Conservation (phyloP, 2,797 vertebrate genomes). For the Gephyroberyx darwinii region DNA sequence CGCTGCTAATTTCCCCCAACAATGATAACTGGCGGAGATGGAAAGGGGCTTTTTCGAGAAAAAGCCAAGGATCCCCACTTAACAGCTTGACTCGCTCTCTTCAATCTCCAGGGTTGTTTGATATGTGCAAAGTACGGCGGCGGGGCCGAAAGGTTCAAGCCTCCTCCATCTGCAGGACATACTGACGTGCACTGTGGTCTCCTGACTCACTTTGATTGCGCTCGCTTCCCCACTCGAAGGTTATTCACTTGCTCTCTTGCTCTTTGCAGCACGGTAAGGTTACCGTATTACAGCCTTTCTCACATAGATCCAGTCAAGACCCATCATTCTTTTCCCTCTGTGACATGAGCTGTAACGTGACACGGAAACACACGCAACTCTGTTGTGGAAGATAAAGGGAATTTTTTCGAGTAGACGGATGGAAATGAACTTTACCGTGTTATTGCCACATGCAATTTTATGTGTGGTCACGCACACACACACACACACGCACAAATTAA, state of each 20-base stretch:
- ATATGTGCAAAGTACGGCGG: constrained; percentile 46
- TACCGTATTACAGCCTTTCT: constrained; percentile 50
- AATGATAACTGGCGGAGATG: constrained; percentile 61
- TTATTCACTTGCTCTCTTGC: constrained; percentile 31
- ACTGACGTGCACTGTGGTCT: constrained; percentile 67
- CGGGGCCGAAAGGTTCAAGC: constrained; percentile 29
- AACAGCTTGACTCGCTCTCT: constrained; percentile 31
- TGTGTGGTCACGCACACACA: constrained; percentile 43
- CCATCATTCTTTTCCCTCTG: constrained; percentile 32
- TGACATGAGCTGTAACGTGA: constrained; percentile 55
- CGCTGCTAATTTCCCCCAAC: constrained; percentile 59
- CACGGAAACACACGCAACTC: constrained; percentile 29
- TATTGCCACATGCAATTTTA: constrained; percentile 65
- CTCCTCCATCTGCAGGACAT: constrained; percentile 69
- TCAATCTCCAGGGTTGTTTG: constrained; percentile 40
- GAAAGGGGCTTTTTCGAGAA: constrained; percentile 33
- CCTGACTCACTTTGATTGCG: constrained; percentile 36
- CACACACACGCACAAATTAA: constrained; percentile 32
- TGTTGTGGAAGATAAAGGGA: constrained; percentile 43
- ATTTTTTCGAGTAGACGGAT: constrained; percentile 45
- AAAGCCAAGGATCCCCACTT: constrained; percentile 43
- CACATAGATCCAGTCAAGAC: constrained; percentile 53
- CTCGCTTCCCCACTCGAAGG: constrained; percentile 31
- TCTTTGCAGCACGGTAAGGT: constrained; percentile 39
- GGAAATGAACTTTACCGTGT: constrained; percentile 57